Evolutionary conservation across 2,797 vertebrate species (phyloP), one percentile per base, ranked within the genome.

Genomic region (Amniataba percoides): DNA sequence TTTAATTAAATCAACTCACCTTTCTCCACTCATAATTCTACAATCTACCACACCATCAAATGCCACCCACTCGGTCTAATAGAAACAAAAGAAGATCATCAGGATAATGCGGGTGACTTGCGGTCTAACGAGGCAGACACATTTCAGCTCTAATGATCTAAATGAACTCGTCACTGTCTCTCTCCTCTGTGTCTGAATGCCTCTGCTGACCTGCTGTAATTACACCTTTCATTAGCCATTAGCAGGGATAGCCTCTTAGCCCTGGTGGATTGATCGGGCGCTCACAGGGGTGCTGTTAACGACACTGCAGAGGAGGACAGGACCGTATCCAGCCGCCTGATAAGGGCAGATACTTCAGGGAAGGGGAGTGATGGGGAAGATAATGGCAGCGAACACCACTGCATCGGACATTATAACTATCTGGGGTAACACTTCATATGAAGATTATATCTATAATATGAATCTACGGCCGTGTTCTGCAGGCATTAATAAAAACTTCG

Each of bases 221-320:
- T 93, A 91, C 89, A 94, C 88, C 90, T 95, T 95, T 93, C 86
- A 94, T 93, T 92, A 88, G 85, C 91, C 91, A 92, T 95, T 93
- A 95, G 88, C 80, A 70, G 70, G 84, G 80, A 86, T 78, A 85
- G 88, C 87, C 78, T 86, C 73, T 73, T 34, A 82, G 89, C 82
- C 87, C 84, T 25, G 56, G 56, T 39, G 77, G 89, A 89, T 90
- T 92, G 91, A 94, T 92, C 77, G 71, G 78, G 65, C 65, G 43
- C 51, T 88, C 82, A 62, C 84, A 48, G 71, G 78, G 78, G 83
- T 78, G 85, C 84, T 78, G 88, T 88, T 90, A 90, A 82, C 43
- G 74, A 81, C 84, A 72, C 80, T 63, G 91, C 75, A 74, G 89
- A 82, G 81, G 87, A 85, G 71, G 79, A 85, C 79, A 55, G 73